These are phyloP conservation scores for Myrmecobius fasciatus DNA, from an alignment of 2,113 vertebrate genomes.

Conservation along the genomic window DNA sequence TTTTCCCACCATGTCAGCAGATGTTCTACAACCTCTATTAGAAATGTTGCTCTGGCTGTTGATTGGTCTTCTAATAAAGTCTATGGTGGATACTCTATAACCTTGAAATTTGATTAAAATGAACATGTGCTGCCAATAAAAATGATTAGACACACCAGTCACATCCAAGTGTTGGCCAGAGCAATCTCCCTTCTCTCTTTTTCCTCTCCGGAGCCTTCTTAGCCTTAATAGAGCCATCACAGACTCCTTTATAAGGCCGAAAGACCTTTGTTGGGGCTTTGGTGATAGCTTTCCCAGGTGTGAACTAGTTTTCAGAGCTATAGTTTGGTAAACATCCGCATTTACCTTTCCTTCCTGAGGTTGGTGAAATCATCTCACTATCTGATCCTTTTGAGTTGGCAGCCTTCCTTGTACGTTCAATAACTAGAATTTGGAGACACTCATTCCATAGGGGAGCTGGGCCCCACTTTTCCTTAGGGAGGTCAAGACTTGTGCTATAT, in stretches of 20 bases:
- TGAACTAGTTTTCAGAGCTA: background rate
- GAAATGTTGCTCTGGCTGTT: conserved; percentile 20
- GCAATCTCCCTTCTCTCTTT: background rate
- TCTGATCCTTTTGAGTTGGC: background rate
- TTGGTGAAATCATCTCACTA: background rate
- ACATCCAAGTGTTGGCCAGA: background rate
- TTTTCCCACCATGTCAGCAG: conserved; percentile 23
- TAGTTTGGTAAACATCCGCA: background rate
- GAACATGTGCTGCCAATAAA: conserved; percentile 5
- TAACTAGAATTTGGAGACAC: background rate
- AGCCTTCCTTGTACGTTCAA: background rate
- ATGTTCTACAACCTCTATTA: background rate
- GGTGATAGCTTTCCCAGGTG: background rate
- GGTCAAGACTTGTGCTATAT: fast-evolving
- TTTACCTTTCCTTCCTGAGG: background rate
- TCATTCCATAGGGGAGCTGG: background rate
- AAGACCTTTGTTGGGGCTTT: background rate
- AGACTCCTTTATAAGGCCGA: background rate
- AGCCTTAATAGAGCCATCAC: background rate
- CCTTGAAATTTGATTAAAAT: conserved; percentile 23
- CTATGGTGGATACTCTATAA: conserved; percentile 10
- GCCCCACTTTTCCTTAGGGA: background rate
- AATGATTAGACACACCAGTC: background rate
- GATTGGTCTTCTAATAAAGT: conserved; percentile 58
- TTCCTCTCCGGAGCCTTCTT: background rate